phyloP scores from a whole-genome alignment of 2,888 invertebrate genomes.

The Apomyelois bistriatella region DNA sequence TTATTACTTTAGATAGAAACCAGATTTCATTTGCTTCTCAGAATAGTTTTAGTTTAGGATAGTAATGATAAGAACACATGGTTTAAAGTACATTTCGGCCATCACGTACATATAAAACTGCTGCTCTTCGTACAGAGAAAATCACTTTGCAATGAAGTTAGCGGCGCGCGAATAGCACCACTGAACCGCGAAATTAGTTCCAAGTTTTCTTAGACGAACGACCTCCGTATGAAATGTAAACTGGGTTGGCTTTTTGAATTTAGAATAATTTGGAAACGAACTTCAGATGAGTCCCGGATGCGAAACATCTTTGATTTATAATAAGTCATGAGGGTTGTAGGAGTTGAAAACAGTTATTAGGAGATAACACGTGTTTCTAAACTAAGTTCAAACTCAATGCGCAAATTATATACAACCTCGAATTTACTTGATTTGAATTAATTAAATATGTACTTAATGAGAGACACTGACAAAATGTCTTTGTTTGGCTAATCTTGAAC shows the following conservation, averaged over 20 bases:
- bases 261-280: constrained; percentile 15
- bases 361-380: not conserved
- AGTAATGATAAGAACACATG: not conserved
- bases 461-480: no score
- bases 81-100: constrained; percentile 17
- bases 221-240: constrained; percentile 53
- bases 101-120: constrained; percentile 45
- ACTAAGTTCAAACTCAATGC: not conserved
- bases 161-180: constrained; percentile 66
- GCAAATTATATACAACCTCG: no score
- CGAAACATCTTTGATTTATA: constrained; percentile 2
- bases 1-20: no score
- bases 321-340: not conserved
- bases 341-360: not conserved
- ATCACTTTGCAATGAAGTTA: constrained; percentile 76
- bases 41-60: no score
- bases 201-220: constrained; percentile 59
- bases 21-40: no score
- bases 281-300: not conserved
- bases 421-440: no score
- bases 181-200: constrained; percentile 74
- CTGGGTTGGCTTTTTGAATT: constrained; percentile 46
- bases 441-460: no score
- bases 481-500: no score
- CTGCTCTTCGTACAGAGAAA: constrained; percentile 50